A percentile compares a stretch with the other conserved stretches of the same genome.
These are phyloP conservation scores for Pedetes capensis DNA, from an alignment of 2,113 vertebrate species.

Conservation along the genomic window DNA sequence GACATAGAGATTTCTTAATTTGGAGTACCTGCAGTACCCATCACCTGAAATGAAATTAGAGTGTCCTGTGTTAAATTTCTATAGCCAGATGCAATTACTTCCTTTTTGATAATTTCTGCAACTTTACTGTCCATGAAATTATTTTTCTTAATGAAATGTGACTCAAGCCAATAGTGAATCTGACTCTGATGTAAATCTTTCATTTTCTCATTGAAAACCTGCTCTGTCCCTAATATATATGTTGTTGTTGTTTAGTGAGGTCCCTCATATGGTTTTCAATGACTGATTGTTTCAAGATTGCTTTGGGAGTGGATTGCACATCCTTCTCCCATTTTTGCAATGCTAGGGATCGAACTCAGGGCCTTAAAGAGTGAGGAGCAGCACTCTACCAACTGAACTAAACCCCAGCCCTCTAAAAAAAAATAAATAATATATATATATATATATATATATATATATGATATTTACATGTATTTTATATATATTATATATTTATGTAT, in stretches of 20 bases:
- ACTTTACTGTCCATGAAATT: not conserved
- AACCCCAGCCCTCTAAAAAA: too few relatives aligned
- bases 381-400: too few relatives aligned
- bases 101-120: not conserved
- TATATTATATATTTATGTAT: too few relatives aligned
- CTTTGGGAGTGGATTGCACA: too few relatives aligned
- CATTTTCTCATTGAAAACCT: constrained; percentile 26
- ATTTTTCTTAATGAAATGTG: not conserved
- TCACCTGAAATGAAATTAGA: not conserved
- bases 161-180: not conserved
- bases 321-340: too few relatives aligned
- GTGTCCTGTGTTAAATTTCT: not conserved
- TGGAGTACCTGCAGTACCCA: not conserved
- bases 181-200: not conserved
- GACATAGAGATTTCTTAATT: not conserved
- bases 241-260: too few relatives aligned
- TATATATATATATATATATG: too few relatives aligned
- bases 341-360: too few relatives aligned
- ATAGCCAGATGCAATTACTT: not conserved
- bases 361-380: too few relatives aligned
- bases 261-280: too few relatives aligned
- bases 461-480: not conserved
- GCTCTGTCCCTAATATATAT: not conserved
- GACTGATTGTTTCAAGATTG: too few relatives aligned
- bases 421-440: not conserved